phyloP scores from a whole-genome alignment of 1,140 invertebrate genomes.

The Euschistus heros region DNA sequence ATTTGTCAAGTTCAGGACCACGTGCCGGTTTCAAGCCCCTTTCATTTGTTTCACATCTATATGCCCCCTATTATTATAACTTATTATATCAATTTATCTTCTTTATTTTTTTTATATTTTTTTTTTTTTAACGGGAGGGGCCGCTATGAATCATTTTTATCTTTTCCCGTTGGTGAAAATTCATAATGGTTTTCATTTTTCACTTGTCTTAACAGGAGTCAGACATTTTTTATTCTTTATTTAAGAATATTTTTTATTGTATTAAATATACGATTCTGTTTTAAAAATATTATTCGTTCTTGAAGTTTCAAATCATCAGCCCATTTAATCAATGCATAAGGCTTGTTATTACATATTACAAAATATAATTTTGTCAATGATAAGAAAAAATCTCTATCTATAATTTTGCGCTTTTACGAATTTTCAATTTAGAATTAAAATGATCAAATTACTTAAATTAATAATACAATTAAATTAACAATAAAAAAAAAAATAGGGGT shows the following conservation, averaged over 20 bases:
- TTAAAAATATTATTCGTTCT: background rate
- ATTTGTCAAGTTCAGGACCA: slow-evolving; percentile 10
- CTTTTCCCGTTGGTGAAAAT: slow-evolving; percentile 8
- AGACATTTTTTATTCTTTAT: background rate
- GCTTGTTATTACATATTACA: no score
- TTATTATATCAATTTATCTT: slow-evolving; percentile 7
- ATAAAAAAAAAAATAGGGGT: no score
- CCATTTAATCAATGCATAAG: no score
- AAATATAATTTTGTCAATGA: no score
- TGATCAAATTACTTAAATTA: no score
- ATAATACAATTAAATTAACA: no score
- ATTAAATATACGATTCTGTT: no score
- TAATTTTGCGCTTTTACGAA: no score
- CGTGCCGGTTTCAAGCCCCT: background rate
- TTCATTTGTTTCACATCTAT: slow-evolving; percentile 10
- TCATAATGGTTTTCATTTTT: slow-evolving; percentile 6
- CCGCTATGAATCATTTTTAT: slow-evolving; percentile 1
- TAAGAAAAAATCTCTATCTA: no score
- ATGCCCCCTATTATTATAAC: slow-evolving; percentile 6
- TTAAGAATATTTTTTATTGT: background rate
- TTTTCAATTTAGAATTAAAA: no score
- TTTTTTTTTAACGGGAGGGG: background rate
- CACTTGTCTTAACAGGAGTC: background rate
- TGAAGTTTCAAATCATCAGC: background rate
- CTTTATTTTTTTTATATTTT: background rate